Evolutionary conservation across 2,888 invertebrate species (phyloP).

Genomic region (Miltochrista miniata): DNA sequence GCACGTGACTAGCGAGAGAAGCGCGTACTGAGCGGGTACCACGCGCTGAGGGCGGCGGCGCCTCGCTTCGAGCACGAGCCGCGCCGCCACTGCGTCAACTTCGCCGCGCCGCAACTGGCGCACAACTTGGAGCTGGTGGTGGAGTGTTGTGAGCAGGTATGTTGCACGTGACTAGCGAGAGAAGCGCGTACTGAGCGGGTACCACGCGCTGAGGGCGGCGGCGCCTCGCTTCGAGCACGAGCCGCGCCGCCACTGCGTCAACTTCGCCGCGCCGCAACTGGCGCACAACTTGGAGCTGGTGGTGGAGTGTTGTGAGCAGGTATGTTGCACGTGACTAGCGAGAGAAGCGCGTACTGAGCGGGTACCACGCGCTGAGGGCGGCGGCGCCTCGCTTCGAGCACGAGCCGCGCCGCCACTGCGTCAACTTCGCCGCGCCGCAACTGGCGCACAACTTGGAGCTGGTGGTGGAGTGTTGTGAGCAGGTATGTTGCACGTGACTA

Average conservation of each 20-base stretch:
- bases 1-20: no score
- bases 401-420: constrained; percentile 83
- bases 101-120: constrained; percentile 93
- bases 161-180: no score
- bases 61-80: no score
- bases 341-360: no score
- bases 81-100: constrained; percentile 86
- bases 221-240: constrained; percentile 86
- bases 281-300: constrained; percentile 95
- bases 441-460: constrained; percentile 96
- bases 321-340: no score
- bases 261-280: constrained; percentile 94
- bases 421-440: constrained; percentile 93
- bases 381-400: no score
- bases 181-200: constrained; percentile 95
- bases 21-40: no score
- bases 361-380: no score
- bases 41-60: no score
- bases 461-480: constrained; percentile 96
- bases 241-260: constrained; percentile 84
- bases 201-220: constrained; percentile 93
- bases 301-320: constrained; percentile 96
- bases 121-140: constrained; percentile 96
- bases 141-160: constrained; percentile 95
- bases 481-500: no score